phyloP scores from a whole-genome alignment of 2,797 vertebrate species.

The Cheirogaleus major region DNA sequence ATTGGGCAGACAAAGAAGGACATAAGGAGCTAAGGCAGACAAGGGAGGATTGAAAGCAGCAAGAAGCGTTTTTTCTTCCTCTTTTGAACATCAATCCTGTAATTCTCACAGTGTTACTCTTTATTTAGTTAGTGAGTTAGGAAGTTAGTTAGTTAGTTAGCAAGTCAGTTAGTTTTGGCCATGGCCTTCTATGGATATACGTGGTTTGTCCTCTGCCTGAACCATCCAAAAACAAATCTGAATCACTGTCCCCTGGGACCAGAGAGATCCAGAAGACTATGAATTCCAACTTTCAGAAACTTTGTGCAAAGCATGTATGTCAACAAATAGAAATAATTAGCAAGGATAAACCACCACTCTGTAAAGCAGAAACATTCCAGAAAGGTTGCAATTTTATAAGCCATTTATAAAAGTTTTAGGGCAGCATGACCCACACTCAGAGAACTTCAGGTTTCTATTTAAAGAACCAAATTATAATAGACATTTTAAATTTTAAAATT shows the following conservation, averaged over 20 bases:
- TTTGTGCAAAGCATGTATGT: constrained; percentile 1
- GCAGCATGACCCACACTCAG: constrained; percentile 23
- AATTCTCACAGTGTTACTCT: constrained; percentile 1
- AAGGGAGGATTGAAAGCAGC: not conserved
- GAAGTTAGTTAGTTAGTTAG: not conserved
- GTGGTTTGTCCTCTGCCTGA: constrained; percentile 56
- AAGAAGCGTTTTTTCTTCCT: constrained; percentile 1
- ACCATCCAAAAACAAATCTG: constrained; percentile 24
- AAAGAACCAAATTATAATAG: constrained; percentile 44
- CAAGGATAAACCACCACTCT: constrained; percentile 3
- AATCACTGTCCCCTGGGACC: constrained; percentile 31
- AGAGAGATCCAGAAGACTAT: constrained; percentile 20
- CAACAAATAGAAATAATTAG: constrained; percentile 60
- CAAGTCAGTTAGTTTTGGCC: not conserved
- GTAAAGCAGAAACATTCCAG: constrained; percentile 36
- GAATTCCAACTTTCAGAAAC: constrained; percentile 61
- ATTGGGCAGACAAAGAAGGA: not conserved
- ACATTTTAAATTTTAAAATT: constrained; percentile 28
- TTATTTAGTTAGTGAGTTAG: not conserved
- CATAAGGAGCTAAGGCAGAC: not conserved
- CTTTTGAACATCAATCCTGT: not conserved
- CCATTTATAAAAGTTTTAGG: constrained; percentile 46
- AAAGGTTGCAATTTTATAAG: constrained; percentile 49
- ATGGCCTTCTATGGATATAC: constrained; percentile 4
- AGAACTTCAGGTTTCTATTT: constrained; percentile 51